phyloP scores from a whole-genome alignment of 2,113 vertebrate species.

The Athene cunicularia region DNA sequence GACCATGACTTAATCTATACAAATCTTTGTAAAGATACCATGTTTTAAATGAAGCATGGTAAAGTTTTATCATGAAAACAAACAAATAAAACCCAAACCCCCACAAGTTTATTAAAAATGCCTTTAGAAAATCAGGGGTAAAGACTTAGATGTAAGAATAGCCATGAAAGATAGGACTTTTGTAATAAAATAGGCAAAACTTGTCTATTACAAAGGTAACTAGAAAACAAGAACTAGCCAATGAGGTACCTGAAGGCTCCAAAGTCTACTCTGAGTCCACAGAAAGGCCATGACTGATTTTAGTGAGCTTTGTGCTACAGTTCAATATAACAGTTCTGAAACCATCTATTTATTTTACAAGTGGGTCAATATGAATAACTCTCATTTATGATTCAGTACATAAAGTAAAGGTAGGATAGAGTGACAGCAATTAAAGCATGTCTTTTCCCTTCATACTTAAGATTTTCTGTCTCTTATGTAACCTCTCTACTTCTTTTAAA shows the following conservation, averaged over 20 bases:
- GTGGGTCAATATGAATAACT: background rate
- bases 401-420: background rate
- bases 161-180: background rate
- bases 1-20: background rate
- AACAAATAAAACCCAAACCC: accelerated
- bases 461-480: background rate
- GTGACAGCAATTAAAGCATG: background rate
- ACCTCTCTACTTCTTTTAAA: background rate
- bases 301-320: background rate
- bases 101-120: background rate
- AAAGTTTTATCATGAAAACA: background rate
- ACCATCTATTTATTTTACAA: background rate
- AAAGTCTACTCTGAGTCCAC: background rate
- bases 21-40: background rate
- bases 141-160: background rate
- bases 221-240: background rate
- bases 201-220: background rate
- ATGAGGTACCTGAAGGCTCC: background rate
- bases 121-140: background rate
- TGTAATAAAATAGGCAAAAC: background rate
- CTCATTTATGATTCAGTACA: background rate
- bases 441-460: background rate
- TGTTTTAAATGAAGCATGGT: background rate
- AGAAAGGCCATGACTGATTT: background rate
- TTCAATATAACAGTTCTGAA: background rate